phyloP scores from a whole-genome alignment of 2,797 vertebrate genomes.

The Ficedula albicollis region DNA sequence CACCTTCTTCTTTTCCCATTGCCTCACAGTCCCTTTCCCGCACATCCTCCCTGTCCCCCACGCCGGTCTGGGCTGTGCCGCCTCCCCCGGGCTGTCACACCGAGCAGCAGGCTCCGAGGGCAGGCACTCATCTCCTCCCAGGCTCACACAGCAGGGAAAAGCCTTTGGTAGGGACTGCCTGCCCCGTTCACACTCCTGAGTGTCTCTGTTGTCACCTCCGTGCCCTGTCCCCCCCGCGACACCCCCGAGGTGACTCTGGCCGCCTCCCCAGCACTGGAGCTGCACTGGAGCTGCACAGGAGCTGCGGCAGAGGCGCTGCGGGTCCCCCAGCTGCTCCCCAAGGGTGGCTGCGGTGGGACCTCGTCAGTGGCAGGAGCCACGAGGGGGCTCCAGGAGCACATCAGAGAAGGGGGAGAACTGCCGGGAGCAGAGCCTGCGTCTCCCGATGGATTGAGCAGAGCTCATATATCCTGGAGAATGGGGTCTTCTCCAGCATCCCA shows the following conservation, averaged over 20 bases:
- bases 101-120: accelerated
- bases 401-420: background rate
- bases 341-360: background rate
- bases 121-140: background rate
- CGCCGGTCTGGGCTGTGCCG: background rate
- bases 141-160: background rate
- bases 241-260: background rate
- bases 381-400: conserved; percentile 61
- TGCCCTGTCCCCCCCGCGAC: background rate
- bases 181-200: background rate
- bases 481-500: background rate
- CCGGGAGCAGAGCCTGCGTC: background rate
- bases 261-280: background rate
- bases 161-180: background rate
- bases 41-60: background rate
- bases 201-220: background rate
- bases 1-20: accelerated
- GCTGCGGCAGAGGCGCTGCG: background rate
- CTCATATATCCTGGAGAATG: background rate
- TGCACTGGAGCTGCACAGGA: background rate
- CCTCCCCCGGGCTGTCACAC: background rate
- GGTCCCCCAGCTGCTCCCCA: background rate
- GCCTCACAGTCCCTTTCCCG: background rate
- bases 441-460: background rate
- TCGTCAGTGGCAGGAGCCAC: background rate